These are phyloP conservation scores for Cherax destructor DNA, from an alignment of 1,140 invertebrate genomes.

Conservation along the genomic window DNA sequence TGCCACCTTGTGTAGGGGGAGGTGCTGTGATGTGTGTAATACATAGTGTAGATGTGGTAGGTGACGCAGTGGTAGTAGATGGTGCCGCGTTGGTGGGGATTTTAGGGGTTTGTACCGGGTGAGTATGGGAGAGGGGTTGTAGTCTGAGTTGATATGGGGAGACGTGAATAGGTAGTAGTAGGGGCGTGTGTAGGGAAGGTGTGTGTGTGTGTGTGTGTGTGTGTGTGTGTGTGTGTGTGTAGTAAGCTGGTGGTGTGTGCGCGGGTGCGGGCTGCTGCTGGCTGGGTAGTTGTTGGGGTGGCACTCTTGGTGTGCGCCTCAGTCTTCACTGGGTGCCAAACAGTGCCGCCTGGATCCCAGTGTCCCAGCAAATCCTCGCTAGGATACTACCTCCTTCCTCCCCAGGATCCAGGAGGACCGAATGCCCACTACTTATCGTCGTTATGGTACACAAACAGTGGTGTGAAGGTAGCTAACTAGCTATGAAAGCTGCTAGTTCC, in stretches of 20 bases:
- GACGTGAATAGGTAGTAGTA: not conserved
- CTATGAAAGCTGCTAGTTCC: not conserved
- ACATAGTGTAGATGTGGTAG: no score
- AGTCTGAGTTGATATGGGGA: not conserved
- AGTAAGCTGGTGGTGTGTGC: conserved; percentile 49
- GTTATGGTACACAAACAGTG: not conserved
- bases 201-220: no score
- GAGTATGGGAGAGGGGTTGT: not conserved
- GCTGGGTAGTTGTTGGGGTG: conserved; percentile 32
- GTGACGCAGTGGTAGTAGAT: no score
- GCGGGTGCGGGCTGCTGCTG: conserved; percentile 10
- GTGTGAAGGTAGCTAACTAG: not conserved
- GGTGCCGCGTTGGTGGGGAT: not conserved
- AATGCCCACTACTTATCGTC: not conserved
- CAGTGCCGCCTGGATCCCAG: conserved; percentile 16
- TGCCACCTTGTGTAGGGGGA: no score
- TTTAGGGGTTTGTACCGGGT: not conserved
- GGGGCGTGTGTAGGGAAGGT: not conserved
- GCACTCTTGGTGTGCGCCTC: conserved; percentile 20
- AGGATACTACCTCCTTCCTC: not conserved
- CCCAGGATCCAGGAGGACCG: conserved; percentile 11
- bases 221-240: not conserved
- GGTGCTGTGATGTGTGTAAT: no score
- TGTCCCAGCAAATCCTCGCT: not conserved
- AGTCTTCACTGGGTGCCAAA: conserved; percentile 52